A percentile compares a stretch with the other conserved stretches of the same genome.
These are phyloP conservation scores for Oryzias sinensis DNA, from an alignment of 2,797 vertebrate genomes.

Conservation along the genomic window DNA sequence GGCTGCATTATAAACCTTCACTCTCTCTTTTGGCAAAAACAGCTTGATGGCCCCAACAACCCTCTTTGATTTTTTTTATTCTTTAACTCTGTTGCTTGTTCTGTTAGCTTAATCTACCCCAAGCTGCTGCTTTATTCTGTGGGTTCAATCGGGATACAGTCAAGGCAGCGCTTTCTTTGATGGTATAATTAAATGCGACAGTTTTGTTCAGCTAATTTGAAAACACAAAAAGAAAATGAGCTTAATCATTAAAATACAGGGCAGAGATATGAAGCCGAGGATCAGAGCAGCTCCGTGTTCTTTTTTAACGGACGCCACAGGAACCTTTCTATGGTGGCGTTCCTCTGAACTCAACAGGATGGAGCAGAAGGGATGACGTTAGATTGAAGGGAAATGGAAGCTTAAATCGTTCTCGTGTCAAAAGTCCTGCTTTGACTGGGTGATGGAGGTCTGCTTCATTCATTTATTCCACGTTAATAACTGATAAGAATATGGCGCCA, in stretches of 20 bases:
- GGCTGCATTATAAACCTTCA: conserved; percentile 17
- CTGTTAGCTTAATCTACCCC: conserved; percentile 1
- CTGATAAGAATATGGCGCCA: too few species aligned
- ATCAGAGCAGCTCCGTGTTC: conserved; percentile 28
- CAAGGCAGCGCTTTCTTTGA: conserved; percentile 5
- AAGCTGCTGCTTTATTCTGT: conserved; percentile 17
- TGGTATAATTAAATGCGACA: conserved; percentile 41
- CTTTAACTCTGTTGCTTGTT: neutral
- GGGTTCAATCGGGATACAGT: conserved; percentile 37
- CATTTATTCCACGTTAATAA: too few species aligned
- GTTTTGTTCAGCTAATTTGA: conserved; percentile 18
- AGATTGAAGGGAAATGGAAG: conserved; percentile 1
- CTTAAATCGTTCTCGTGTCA: neutral
- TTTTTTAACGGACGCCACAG: conserved; percentile 37
- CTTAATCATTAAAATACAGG: conserved; percentile 33
- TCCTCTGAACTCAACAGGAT: conserved; percentile 28
- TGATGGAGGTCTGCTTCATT: too few species aligned
- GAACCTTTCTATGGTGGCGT: conserved; percentile 17
- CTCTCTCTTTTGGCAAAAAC: conserved; percentile 14
- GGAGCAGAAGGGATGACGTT: conserved; percentile 13
- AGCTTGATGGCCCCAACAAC: neutral
- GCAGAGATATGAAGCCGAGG: conserved; percentile 41
- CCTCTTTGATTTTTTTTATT: neutral
- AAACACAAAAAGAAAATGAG: conserved; percentile 27
- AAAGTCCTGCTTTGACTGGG: too few species aligned